phyloP scores from a whole-genome alignment of 2,113 vertebrate species.

The Pristiophorus japonicus region DNA sequence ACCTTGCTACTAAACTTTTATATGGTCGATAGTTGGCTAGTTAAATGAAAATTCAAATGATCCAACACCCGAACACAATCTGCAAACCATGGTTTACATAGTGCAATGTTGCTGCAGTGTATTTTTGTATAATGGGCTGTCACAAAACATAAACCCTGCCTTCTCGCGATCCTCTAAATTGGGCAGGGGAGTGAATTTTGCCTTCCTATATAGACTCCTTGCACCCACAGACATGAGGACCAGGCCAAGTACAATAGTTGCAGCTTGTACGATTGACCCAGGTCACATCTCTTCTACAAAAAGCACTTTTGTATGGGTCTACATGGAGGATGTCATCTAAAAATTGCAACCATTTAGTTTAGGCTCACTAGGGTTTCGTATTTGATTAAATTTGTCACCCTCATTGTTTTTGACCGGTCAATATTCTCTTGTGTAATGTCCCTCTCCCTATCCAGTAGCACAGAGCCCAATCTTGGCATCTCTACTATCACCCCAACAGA shows the following conservation, averaged over 20 bases:
- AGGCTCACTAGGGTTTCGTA: neutral
- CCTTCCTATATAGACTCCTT: neutral
- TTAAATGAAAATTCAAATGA: too few relatives aligned
- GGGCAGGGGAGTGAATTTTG: neutral
- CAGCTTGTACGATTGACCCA: too few relatives aligned
- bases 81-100: too few relatives aligned
- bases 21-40: too few relatives aligned
- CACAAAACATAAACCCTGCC: too few relatives aligned
- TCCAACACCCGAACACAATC: too few relatives aligned
- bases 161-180: too few relatives aligned
- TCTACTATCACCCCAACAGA: neutral
- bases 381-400: neutral
- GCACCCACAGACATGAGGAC: neutral
- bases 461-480: too few relatives aligned
- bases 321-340: neutral
- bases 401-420: neutral
- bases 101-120: too few relatives aligned
- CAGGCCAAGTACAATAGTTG: neutral
- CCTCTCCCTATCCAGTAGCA: neutral
- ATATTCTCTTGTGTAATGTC: neutral
- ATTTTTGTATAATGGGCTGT: too few relatives aligned
- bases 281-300: neutral
- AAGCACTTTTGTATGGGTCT: too few relatives aligned
- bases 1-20: too few relatives aligned
- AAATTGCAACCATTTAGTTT: neutral